A percentile compares a stretch with the other conserved stretches of the same genome.
phyloP scores from a whole-genome alignment of 2,797 vertebrate genomes.

The Arremon brunneinucha region DNA sequence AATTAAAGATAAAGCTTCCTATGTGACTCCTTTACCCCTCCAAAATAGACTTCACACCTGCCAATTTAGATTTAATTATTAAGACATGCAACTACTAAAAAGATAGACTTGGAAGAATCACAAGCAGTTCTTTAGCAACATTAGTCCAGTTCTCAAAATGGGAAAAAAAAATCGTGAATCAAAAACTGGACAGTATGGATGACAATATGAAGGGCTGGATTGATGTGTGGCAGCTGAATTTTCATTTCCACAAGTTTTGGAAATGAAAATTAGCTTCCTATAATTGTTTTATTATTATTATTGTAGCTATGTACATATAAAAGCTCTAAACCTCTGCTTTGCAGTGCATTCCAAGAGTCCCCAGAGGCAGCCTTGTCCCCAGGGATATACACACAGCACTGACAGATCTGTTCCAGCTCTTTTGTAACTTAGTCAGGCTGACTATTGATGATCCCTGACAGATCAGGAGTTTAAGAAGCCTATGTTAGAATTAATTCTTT shows the following conservation, averaged over 20 bases:
- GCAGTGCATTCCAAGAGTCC: not conserved
- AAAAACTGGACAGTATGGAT: not conserved
- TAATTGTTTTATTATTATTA: not conserved
- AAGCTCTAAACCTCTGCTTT: not conserved
- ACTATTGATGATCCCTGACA: not conserved
- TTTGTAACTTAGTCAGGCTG: not conserved
- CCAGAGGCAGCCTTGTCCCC: not conserved
- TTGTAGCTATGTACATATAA: not conserved
- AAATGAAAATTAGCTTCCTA: not conserved
- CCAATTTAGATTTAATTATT: not conserved
- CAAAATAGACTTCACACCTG: not conserved
- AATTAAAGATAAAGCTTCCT: not conserved
- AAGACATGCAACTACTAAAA: not conserved
- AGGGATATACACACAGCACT: not conserved
- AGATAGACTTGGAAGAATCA: not conserved
- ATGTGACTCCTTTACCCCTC: accelerated
- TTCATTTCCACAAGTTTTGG: not conserved
- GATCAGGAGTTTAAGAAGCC: not conserved
- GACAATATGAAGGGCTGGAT: not conserved
- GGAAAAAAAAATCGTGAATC: not conserved
- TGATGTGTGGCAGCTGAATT: not conserved
- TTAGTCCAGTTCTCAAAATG: not conserved
- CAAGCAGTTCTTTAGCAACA: not conserved
- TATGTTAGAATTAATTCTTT: not conserved
- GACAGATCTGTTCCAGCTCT: not conserved